Conservation (phyloP, 1,140 invertebrate species). For the Melanaphis sacchari region DNA sequence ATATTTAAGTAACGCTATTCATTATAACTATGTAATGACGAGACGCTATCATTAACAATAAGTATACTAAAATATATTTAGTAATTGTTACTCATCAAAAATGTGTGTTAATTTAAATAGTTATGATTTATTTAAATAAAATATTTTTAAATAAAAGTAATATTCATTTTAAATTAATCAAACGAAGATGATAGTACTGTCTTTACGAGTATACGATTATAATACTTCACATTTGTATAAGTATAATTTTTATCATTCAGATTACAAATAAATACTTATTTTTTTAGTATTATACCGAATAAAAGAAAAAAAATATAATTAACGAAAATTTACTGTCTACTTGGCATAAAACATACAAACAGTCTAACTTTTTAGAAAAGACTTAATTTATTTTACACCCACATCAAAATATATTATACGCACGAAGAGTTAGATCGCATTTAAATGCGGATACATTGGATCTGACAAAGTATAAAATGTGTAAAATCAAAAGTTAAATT, state of each 20-base stretch:
- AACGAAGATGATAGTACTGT: no score
- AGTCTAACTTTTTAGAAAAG: neutral
- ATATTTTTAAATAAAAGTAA: neutral
- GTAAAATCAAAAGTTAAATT: neutral
- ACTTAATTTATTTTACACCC: neutral
- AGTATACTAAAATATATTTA: neutral
- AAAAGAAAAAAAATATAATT: neutral
- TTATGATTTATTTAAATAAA: neutral
- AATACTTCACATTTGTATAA: neutral
- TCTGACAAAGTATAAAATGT: neutral
- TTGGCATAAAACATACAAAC: neutral
- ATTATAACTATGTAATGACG: neutral
- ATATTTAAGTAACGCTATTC: neutral
- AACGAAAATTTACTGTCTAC: neutral
- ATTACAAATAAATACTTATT: neutral
- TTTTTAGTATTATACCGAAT: neutral
- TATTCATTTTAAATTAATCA: neutral
- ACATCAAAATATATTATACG: neutral
- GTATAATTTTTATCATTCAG: neutral
- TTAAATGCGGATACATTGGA: neutral
- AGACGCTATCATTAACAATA: neutral
- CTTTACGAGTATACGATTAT: no score
- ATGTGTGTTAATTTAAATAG: neutral
- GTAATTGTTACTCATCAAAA: neutral
- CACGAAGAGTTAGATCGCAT: neutral